phyloP scores from a whole-genome alignment of 2,888 invertebrate genomes.

The Chironomus riparius region DNA sequence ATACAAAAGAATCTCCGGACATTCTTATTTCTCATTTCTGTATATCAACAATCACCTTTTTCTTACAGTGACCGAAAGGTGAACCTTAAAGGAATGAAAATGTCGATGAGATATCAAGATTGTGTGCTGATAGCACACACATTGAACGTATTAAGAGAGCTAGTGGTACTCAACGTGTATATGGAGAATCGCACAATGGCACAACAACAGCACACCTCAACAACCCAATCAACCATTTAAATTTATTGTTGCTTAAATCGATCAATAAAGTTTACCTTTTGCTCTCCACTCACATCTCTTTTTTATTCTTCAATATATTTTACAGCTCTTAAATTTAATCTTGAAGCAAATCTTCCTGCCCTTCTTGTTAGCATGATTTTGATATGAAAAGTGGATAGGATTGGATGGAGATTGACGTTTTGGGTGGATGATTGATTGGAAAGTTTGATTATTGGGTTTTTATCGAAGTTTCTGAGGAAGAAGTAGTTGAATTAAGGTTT shows the following conservation, averaged over 20 bases:
- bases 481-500: too few species aligned
- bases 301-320: neutral
- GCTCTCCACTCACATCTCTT: neutral
- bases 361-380: too few species aligned
- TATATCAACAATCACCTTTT: too few species aligned
- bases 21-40: too few species aligned
- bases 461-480: too few species aligned
- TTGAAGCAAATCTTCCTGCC: neutral
- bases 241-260: constrained; percentile 21
- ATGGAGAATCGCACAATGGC: neutral
- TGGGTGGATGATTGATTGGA: too few species aligned
- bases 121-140: neutral
- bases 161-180: neutral
- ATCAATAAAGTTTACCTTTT: constrained; percentile 25
- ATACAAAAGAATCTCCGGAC: too few species aligned
- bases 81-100: neutral
- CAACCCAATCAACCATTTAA: constrained; percentile 25
- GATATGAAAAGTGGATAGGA: too few species aligned
- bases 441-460: too few species aligned
- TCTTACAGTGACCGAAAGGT: too few species aligned
- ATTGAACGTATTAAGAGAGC: too few species aligned
- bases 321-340: constrained; percentile 15
- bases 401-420: too few species aligned
- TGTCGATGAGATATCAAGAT: neutral
- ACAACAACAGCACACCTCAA: neutral